These are phyloP conservation scores for Patella depressa DNA, from an alignment of 2,888 invertebrate species.

Conservation along the genomic window DNA sequence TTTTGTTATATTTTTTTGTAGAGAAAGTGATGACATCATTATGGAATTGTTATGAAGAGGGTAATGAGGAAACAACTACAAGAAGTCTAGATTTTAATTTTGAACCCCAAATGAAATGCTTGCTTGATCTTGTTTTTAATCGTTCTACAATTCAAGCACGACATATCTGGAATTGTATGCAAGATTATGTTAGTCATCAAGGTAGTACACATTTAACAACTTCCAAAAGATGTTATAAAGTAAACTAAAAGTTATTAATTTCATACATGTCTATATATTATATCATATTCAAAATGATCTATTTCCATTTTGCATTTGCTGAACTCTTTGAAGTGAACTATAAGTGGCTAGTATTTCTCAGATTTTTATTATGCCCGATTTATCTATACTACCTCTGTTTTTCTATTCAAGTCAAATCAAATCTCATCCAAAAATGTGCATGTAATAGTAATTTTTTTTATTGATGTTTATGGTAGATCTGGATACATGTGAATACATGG, in stretches of 20 bases:
- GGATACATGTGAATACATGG: constrained; percentile 73
- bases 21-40: constrained; percentile 42
- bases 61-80: constrained; percentile 32
- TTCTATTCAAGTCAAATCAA: no score
- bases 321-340: no score
- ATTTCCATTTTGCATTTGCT: constrained; percentile 2
- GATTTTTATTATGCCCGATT: no score
- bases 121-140: constrained; percentile 53
- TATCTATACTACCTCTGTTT: no score
- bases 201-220: constrained; percentile 39
- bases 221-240: background rate
- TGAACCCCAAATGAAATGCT: constrained; percentile 40
- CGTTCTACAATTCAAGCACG: constrained; percentile 46
- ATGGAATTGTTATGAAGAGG: constrained; percentile 39
- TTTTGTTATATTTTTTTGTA: constrained; percentile 22
- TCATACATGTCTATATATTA: background rate
- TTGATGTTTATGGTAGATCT: constrained; percentile 66
- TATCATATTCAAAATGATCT: background rate
- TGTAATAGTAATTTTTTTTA: background rate
- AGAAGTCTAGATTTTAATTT: constrained; percentile 41
- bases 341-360: no score
- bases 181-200: constrained; percentile 57
- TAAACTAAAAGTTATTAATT: background rate
- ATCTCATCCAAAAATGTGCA: no score
- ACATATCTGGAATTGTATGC: constrained; percentile 51